phyloP scores from a whole-genome alignment of 1,140 invertebrate genomes.

The Saccostrea echinata region DNA sequence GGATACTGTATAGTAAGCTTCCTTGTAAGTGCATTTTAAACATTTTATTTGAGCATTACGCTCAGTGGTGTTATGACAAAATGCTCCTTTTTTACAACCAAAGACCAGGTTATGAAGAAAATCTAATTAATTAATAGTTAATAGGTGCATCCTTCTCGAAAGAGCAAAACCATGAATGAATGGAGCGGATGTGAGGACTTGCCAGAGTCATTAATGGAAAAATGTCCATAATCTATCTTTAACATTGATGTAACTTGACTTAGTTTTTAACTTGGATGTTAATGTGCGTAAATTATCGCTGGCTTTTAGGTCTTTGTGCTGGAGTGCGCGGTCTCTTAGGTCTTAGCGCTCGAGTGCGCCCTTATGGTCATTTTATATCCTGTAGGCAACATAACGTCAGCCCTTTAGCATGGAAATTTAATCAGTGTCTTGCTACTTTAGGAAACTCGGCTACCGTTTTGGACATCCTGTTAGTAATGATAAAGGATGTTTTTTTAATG shows the following conservation, averaged over 20 bases:
- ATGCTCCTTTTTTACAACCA: too few species aligned
- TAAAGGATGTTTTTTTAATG: neutral
- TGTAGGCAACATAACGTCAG: neutral
- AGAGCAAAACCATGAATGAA: neutral
- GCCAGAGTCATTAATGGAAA: neutral
- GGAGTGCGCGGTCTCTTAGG: neutral
- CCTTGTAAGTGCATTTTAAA: too few species aligned
- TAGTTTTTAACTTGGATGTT: neutral
- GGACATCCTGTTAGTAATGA: neutral
- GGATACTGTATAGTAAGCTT: too few species aligned
- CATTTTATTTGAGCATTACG: too few species aligned
- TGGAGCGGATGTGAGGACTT: neutral
- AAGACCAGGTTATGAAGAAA: too few species aligned
- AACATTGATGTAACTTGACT: constrained; percentile 14
- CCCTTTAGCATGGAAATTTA: neutral
- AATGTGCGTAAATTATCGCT: neutral
- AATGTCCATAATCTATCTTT: neutral
- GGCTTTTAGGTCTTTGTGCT: constrained; percentile 22
- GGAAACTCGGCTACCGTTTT: neutral
- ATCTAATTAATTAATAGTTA: too few species aligned
- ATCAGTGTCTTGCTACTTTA: neutral
- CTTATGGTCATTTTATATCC: constrained; percentile 9
- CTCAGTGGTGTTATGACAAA: too few species aligned
- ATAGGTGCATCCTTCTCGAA: too few species aligned
- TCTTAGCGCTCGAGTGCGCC: constrained; percentile 8